Evolutionary conservation across 2,888 invertebrate genomes (phyloP).

Genomic region (Chaitophorus viminalis): DNA sequence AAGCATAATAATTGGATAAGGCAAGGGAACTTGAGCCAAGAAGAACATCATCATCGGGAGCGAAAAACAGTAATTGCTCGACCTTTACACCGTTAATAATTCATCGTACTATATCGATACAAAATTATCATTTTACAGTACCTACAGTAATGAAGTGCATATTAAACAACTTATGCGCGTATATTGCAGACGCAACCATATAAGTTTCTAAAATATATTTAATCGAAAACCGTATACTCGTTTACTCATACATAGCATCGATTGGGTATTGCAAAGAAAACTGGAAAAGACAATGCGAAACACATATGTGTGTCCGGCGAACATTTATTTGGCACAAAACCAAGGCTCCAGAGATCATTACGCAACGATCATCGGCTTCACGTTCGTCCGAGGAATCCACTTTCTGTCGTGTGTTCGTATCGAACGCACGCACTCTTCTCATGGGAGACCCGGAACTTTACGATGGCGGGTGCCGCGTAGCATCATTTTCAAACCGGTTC

Average conservation of each 20-base stretch:
- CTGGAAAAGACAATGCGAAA: neutral
- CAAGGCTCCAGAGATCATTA: neutral
- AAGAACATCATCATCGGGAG: too few species aligned
- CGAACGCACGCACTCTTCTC: neutral
- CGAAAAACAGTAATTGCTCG: neutral
- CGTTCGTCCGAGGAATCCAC: neutral
- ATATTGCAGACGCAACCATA: too few species aligned
- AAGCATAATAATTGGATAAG: too few species aligned
- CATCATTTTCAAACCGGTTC: conserved; percentile 46
- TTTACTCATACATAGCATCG: too few species aligned
- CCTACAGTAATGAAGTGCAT: too few species aligned
- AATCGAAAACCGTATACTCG: too few species aligned
- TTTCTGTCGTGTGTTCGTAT: neutral
- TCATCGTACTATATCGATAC: too few species aligned
- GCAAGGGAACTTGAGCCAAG: too few species aligned
- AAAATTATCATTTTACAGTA: too few species aligned
- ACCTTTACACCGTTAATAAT: neutral
- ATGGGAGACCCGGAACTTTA: conserved; percentile 45
- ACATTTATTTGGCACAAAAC: neutral
- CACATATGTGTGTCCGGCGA: neutral
- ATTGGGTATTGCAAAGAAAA: neutral
- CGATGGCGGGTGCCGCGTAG: neutral
- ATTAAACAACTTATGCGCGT: too few species aligned
- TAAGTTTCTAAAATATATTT: too few species aligned
- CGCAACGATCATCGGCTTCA: neutral